These are phyloP conservation scores for Sciurus carolinensis DNA, from an alignment of 2,797 vertebrate genomes.

Conservation along the genomic window DNA sequence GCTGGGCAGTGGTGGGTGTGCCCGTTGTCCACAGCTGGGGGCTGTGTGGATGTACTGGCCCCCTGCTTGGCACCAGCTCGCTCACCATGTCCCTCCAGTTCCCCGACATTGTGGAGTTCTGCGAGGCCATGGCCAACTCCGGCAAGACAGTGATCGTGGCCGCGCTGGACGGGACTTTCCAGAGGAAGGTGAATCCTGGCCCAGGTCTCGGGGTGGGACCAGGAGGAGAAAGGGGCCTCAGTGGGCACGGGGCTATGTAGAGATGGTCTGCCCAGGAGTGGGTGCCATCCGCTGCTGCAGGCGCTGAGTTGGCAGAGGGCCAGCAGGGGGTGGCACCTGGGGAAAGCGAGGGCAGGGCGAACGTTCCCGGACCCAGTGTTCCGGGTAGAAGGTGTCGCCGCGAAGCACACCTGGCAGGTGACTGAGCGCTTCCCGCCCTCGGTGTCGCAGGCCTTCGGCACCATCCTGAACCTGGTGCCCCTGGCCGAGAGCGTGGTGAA, in stretches of 20 bases:
- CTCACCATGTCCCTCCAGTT: conserved; percentile 89
- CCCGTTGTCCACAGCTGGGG: no score
- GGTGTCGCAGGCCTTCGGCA: conserved; percentile 94
- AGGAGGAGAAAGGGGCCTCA: accelerated
- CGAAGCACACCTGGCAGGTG: accelerated
- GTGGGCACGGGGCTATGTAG: no score
- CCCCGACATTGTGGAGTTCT: conserved; percentile 95
- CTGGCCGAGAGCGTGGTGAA: conserved; percentile 98
- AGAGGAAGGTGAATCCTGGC: conserved; percentile 93
- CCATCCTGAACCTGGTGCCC: conserved; percentile 96
- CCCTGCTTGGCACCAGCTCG: background rate
- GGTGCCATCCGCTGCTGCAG: background rate
- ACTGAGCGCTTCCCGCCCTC: accelerated
- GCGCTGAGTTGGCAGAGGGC: background rate
- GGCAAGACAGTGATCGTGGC: conserved; percentile 97
- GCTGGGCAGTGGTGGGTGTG: background rate
- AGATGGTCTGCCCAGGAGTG: background rate
- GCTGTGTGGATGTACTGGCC: accelerated
- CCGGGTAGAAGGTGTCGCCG: background rate
- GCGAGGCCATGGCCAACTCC: conserved; percentile 96
- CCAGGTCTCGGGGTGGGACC: background rate
- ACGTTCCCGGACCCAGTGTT: background rate
- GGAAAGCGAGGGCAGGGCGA: background rate
- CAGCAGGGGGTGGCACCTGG: no score
- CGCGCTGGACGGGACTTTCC: conserved; percentile 97